Base-by-base conservation (phyloP, 2,888 invertebrate genomes). In the Hemaris fuciformis region DNA sequence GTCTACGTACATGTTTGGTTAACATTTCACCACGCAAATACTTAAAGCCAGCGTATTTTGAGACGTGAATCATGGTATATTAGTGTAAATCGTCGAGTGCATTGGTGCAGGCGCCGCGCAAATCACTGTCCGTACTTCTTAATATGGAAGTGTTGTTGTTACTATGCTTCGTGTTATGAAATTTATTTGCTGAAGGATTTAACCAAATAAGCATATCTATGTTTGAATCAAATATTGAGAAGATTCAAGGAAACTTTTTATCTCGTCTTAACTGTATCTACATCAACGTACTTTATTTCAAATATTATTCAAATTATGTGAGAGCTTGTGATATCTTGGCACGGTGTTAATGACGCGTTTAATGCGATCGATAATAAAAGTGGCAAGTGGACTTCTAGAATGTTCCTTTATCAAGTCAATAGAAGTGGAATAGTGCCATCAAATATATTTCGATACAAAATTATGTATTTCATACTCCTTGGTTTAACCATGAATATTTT, bases 11-110 rank as follows among this genome's bases (percentile, higher is more conserved):
- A 34, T 53, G 41, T 60, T 53, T 60, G 60, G 48, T 60, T 60
- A 53, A 48, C 46, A 46, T 59, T 60, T 60, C 60, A 15, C 53
- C 27, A 53, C 27, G 48, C 53, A 60, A 53, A 60, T 60, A 60
- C 27, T 10, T 25, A 25, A 60, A 60, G 41, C 48, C 20, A 57
- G 41, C 22, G 22, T 38, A 57, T 34, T 57, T 57, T 41, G 22
- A 57, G 57, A 41, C 23, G 23, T 57, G 57, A 57, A n/a, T 57
- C 57, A 57, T 53, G 18, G 27, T 18, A 18, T 53, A 53, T 53
- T 53, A 31, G 53, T 31, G 1, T 27, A 10, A 27, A 53, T 31
- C 27, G 53, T 31, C 31, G 4, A 53, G 53, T 31, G 53, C 53
- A 53, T 27, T 27, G 53, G 27, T 53, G 27, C 31, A 31, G 27